Conservation (phyloP, 2,888 invertebrate genomes). For the Microctonus brassicae region DNA sequence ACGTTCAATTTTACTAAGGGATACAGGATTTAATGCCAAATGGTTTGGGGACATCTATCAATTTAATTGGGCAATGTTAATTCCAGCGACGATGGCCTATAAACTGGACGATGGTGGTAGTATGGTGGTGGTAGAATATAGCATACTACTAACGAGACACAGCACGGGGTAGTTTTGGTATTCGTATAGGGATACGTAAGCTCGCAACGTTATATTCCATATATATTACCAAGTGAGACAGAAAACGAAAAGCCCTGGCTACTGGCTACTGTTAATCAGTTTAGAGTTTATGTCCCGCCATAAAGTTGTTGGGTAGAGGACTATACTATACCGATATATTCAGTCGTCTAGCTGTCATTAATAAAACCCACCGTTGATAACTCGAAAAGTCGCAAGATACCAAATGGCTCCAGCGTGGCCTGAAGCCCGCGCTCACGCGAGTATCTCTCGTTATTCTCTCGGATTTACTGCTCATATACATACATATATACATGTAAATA, state of each 20-base stretch:
- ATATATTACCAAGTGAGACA: constrained; percentile 57
- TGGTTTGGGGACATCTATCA: constrained; percentile 65
- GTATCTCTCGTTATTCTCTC: constrained; percentile 39
- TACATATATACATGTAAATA: neutral
- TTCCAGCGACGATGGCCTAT: constrained; percentile 69
- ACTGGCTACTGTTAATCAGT: constrained; percentile 69
- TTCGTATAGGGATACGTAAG: constrained; percentile 48
- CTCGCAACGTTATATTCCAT: constrained; percentile 55
- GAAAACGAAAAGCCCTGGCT: constrained; percentile 45
- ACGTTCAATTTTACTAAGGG: constrained; percentile 55
- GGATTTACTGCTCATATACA: constrained; percentile 21
- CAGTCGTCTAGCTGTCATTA: constrained; percentile 66
- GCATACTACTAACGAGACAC: constrained; percentile 64
- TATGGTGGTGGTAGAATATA: neutral
- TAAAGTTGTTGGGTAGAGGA: constrained; percentile 27
- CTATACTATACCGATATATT: neutral
- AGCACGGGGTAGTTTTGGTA: constrained; percentile 57
- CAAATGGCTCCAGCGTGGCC: constrained; percentile 46
- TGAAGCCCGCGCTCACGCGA: constrained; percentile 27
- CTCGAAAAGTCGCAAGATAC: constrained; percentile 68
- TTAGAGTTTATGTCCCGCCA: constrained; percentile 67
- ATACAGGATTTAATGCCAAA: constrained; percentile 61
- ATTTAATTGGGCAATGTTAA: constrained; percentile 70
- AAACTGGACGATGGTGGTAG: constrained; percentile 56
- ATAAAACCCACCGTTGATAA: constrained; percentile 68